Evolutionary conservation across 2,797 vertebrate genomes (phyloP).

Genomic region (Channa striata): DNA sequence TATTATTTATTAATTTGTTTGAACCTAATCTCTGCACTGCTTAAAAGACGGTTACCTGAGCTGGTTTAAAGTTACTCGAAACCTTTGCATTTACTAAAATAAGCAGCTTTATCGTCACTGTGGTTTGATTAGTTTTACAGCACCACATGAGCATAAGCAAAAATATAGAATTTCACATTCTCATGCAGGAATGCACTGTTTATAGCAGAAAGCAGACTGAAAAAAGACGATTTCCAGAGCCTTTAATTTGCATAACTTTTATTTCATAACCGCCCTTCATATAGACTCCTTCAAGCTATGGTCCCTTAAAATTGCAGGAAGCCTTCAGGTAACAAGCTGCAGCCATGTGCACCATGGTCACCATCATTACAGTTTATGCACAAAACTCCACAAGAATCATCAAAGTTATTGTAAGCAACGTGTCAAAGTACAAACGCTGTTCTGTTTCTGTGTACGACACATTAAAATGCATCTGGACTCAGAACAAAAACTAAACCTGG

Average conservation of each 20-base stretch:
- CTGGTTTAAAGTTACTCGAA: background rate
- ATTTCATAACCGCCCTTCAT: constrained; percentile 12
- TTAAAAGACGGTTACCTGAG: no score
- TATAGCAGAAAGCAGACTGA: background rate
- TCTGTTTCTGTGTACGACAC: background rate
- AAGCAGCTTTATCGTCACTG: background rate
- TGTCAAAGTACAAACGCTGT: background rate
- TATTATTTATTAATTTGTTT: background rate
- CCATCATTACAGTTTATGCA: background rate
- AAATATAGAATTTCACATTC: background rate
- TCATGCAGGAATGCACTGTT: background rate
- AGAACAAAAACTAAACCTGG: constrained; percentile 7
- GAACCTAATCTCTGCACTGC: background rate
- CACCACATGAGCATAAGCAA: background rate
- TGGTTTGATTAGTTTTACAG: background rate
- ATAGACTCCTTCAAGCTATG: background rate
- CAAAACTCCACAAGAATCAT: background rate
- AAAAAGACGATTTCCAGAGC: background rate
- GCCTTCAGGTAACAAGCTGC: background rate
- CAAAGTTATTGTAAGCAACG: background rate
- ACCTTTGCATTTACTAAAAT: background rate
- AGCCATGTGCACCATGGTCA: background rate
- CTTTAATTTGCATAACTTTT: background rate
- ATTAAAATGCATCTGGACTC: background rate
- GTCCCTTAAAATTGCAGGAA: background rate